Percentiles rank a stretch among this genome's conserved stretches.
Conservation (phyloP, 2,113 vertebrate genomes). For the Balaeniceps rex region DNA sequence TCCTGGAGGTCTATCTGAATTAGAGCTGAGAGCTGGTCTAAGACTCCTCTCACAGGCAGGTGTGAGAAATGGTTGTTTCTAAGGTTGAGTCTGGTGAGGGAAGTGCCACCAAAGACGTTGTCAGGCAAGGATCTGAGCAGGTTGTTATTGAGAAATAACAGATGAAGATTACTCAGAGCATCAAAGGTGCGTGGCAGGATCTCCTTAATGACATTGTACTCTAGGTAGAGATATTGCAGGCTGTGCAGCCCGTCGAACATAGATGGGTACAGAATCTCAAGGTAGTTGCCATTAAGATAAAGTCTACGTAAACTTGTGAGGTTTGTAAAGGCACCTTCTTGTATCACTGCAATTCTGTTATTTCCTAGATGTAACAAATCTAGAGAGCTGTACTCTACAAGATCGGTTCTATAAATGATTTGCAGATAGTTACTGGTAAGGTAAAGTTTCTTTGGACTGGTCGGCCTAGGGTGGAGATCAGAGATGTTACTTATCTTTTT, state of each 20-base stretch:
- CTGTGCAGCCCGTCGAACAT: constrained; percentile 91
- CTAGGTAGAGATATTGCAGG: constrained; percentile 96
- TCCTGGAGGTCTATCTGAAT: constrained; percentile 98
- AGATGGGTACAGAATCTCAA: constrained; percentile 87
- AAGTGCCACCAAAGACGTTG: constrained; percentile 89
- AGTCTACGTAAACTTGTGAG: constrained; percentile 92
- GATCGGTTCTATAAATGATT: constrained; percentile 86
- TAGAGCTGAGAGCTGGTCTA: constrained; percentile 95
- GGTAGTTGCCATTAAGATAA: constrained; percentile 97
- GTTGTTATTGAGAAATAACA: constrained; percentile 98
- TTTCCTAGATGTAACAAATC: constrained; percentile 96
- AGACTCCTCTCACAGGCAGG: constrained; percentile 89
- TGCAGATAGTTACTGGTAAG: constrained; percentile 97
- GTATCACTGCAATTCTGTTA: constrained; percentile 92
- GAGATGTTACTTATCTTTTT: constrained; percentile 92
- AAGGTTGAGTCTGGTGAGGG: constrained; percentile 93
- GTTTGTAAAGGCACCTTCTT: constrained; percentile 94
- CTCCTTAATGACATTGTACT: constrained; percentile 98
- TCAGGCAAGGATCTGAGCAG: constrained; percentile 89
- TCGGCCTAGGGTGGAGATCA: constrained; percentile 90
- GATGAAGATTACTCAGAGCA: constrained; percentile 88
- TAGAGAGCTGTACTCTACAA: constrained; percentile 88
- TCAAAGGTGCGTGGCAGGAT: constrained; percentile 91
- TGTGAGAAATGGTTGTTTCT: constrained; percentile 97
- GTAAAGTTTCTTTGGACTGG: constrained; percentile 96